These are phyloP conservation scores for Drosophila buzzatii DNA, from an alignment of 2,888 invertebrate species.

Conservation along the genomic window DNA sequence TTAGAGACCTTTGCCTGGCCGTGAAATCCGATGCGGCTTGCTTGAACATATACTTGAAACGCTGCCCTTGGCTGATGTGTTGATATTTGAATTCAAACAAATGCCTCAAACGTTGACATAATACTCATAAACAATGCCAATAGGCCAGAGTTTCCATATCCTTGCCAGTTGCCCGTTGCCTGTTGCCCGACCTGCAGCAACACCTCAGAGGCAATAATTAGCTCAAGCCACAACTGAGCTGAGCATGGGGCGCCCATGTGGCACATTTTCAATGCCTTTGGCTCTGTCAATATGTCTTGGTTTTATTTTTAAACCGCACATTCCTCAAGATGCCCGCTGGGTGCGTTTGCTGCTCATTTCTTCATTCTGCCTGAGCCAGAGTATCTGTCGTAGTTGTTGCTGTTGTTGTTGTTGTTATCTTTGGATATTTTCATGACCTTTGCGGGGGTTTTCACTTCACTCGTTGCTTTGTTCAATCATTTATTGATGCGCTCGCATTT, in stretches of 20 bases:
- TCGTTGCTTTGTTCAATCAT: conserved; percentile 77
- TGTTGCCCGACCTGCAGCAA: conserved; percentile 13
- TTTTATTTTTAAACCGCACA: conserved; percentile 78
- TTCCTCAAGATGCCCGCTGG: conserved; percentile 70
- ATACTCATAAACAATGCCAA: conserved; percentile 69
- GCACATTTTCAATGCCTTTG: conserved; percentile 48
- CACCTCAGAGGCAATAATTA: conserved; percentile 64
- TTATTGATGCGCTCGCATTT: conserved; percentile 65
- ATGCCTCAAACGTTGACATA: conserved; percentile 55
- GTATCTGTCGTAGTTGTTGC: conserved; percentile 20
- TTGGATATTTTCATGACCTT: conserved; percentile 74
- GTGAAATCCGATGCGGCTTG: conserved; percentile 66
- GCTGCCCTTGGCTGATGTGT: conserved; percentile 61
- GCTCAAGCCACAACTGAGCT: conserved; percentile 26
- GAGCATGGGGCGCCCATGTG: conserved; percentile 63
- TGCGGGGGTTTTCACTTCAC: conserved; percentile 74
- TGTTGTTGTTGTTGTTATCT: not conserved
- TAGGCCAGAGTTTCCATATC: conserved; percentile 36
- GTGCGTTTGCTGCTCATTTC: conserved; percentile 44
- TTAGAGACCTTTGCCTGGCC: conserved; percentile 37
- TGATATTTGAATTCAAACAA: conserved; percentile 78
- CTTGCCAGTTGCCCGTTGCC: not conserved
- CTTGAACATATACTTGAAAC: conserved; percentile 58
- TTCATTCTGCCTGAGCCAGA: conserved; percentile 11
- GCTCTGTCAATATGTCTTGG: conserved; percentile 38